Evolutionary conservation across 2,888 invertebrate genomes (phyloP).

Genomic region (Punctoribates punctum): DNA sequence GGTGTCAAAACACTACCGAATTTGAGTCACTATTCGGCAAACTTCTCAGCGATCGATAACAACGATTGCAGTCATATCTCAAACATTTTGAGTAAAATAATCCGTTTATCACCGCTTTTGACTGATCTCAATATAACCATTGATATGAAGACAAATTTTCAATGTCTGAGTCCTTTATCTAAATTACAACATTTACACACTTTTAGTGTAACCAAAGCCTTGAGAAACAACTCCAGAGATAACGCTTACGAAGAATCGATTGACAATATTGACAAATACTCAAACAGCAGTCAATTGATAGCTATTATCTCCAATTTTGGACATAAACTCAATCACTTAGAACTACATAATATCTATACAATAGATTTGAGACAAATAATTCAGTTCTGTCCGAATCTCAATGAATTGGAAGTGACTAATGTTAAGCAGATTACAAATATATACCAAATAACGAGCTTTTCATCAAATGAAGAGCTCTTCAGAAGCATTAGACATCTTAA

Average conservation of each 20-base stretch:
- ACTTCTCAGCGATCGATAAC: not conserved
- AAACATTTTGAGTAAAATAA: not conserved
- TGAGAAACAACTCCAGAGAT: not conserved
- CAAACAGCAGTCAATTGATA: not conserved
- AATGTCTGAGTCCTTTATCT: not conserved
- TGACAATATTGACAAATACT: not conserved
- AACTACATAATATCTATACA: not conserved
- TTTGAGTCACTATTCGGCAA: not conserved
- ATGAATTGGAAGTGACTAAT: not conserved
- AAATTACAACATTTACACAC: conserved; percentile 3
- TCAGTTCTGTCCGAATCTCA: not conserved
- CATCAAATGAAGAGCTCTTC: not conserved
- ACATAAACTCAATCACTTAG: conserved; percentile 6
- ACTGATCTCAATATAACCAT: not conserved
- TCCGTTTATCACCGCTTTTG: conserved; percentile 15
- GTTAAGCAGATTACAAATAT: not conserved
- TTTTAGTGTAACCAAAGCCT: not conserved
- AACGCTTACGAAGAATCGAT: not conserved
- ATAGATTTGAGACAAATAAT: not conserved
- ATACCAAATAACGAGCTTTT: not conserved
- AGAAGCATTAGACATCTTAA: not conserved
- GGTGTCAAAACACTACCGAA: not conserved
- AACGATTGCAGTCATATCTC: not conserved
- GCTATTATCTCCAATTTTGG: not conserved
- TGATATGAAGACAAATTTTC: not conserved